Evolutionary conservation across 2,888 invertebrate genomes (phyloP), one percentile per base, ranked within the genome.

Genomic region (Exephanes ischioxanthus): DNA sequence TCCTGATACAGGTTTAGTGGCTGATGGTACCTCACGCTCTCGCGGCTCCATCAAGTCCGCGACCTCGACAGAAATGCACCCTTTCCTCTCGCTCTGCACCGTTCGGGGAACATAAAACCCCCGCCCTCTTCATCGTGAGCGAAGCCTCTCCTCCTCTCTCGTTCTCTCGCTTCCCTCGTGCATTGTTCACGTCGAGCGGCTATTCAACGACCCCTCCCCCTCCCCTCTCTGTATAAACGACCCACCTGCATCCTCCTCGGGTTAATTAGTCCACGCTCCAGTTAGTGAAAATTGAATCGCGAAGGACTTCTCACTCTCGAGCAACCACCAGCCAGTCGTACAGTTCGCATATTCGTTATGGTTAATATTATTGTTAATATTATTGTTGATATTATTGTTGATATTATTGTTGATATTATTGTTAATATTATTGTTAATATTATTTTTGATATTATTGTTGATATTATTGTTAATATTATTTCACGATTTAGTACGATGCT

Each of bases 211-310:
- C 41, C 81, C 71, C 73, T 67, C 30, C 76, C 30, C 71, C 63
- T 53, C 11, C 22, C 19, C 41, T 19, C 67, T 33, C 45, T 45
- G 3, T 16, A 41, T 61, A 55, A 79, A 55, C 78, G 48, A 26
- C 70, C 76, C 68, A 33, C 72, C 45, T 26, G 73, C 72, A n/a
- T 45, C 41, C 41, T 75, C 80, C 85, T 80, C 79, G 87, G 91
- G 90, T 92, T 93, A 93, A 93, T 93, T 93, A 93, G 92, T 91
- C 90, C 91, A 91, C 90, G 92, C 91, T 92, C 91, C 90, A 92
- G 92, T 93, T 93, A 90, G 89, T 89, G 90, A 91, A 92, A 93
- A 93, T 93, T 93, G 89, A 93, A 93, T 92, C 89, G 86, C 85
- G 30, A 79, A 84, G 84, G 81, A 87, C 81, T 83, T 83, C 63